These are phyloP conservation scores for Nephrotoma appendiculata DNA, from an alignment of 2,888 invertebrate genomes.

Conservation along the genomic window DNA sequence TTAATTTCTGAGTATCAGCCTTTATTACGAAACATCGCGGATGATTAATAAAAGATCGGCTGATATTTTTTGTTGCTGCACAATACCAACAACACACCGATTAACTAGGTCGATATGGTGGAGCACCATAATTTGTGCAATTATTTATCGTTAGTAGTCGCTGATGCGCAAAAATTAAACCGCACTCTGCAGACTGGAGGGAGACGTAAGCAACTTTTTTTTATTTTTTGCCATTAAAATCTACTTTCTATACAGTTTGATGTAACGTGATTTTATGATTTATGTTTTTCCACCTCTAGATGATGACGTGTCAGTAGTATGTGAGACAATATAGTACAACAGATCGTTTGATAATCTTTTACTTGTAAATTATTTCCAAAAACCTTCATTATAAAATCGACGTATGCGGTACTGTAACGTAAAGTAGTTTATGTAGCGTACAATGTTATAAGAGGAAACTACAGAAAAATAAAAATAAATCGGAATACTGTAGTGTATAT, in stretches of 20 bases:
- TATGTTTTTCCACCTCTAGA: background rate
- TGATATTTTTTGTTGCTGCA: background rate
- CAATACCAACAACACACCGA: background rate
- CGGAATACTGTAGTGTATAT: background rate
- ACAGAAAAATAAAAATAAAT: background rate
- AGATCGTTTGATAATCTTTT: background rate
- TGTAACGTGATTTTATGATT: background rate
- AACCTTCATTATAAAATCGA: background rate
- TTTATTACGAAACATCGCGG: background rate
- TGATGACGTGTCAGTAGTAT: too few species aligned
- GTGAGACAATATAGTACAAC: background rate
- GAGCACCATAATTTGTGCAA: background rate
- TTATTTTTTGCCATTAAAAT: background rate
- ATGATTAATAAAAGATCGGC: background rate
- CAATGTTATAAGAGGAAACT: background rate
- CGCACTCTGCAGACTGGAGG: background rate
- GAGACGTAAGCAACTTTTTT: background rate
- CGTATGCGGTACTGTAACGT: background rate
- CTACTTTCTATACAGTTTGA: background rate
- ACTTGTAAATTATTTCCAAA: background rate
- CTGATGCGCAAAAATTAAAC: background rate
- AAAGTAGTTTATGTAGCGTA: background rate
- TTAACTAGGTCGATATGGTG: background rate
- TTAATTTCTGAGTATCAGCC: background rate
- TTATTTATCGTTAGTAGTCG: background rate